A percentile compares a stretch with the other conserved stretches of the same genome.
Conservation (phyloP, 1,140 invertebrate species). For the Oncopodura yosiiana region DNA sequence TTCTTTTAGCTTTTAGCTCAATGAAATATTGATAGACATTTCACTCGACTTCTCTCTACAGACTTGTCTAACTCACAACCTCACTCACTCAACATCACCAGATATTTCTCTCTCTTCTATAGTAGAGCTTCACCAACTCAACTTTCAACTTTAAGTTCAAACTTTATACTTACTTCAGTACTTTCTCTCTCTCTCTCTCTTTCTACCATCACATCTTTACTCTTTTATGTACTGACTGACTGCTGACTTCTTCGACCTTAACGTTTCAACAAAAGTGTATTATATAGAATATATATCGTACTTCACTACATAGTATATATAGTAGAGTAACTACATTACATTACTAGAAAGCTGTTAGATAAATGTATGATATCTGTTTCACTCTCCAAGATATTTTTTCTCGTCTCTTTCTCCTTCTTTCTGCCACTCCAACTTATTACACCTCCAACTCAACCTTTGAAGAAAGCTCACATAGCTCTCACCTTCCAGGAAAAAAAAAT, state of each 20-base stretch:
- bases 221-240: too few relatives aligned
- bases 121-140: too few relatives aligned
- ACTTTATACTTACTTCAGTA: too few relatives aligned
- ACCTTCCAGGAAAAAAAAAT: conserved; percentile 2
- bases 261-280: conserved; percentile 4
- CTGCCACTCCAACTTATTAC: conserved; percentile 19
- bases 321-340: background rate
- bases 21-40: conserved; percentile 35
- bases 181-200: too few relatives aligned
- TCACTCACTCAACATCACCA: too few relatives aligned
- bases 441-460: conserved; percentile 5
- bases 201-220: too few relatives aligned
- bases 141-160: too few relatives aligned
- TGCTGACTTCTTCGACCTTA: too few relatives aligned
- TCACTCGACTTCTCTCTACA: conserved; percentile 23
- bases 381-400: background rate
- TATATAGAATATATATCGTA: conserved; percentile 1
- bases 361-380: background rate
- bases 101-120: too few relatives aligned
- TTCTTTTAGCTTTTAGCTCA: too few relatives aligned
- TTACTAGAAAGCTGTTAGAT: background rate
- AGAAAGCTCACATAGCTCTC: conserved; percentile 10
- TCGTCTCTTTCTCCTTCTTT: too few relatives aligned
- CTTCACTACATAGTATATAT: conserved; percentile 8
- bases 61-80: too few relatives aligned